Conservation (phyloP, 2,797 vertebrate species). For the Leptatherina wallacei region DNA sequence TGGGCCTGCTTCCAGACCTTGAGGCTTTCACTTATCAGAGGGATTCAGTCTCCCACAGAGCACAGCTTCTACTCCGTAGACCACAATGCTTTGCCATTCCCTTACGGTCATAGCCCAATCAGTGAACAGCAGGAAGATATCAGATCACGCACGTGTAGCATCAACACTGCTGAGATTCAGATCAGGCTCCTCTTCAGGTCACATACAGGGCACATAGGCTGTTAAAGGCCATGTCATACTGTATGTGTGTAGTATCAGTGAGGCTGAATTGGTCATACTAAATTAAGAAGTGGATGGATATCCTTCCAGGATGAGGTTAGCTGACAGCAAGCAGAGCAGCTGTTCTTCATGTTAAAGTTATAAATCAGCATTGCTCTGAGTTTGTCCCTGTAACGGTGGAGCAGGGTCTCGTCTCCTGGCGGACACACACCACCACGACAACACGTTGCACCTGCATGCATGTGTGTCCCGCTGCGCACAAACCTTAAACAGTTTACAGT, state of each 20-base stretch:
- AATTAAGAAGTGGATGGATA: constrained; percentile 78
- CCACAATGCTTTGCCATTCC: constrained; percentile 62
- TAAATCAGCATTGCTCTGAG: constrained; percentile 75
- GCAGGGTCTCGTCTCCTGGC: constrained; percentile 32
- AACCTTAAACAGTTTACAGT: background rate
- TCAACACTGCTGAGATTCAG: constrained; percentile 63
- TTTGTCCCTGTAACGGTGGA: constrained; percentile 39
- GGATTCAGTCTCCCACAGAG: constrained; percentile 79
- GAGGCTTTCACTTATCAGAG: constrained; percentile 79
- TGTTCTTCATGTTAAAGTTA: constrained; percentile 74
- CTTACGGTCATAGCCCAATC: constrained; percentile 66
- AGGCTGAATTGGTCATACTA: constrained; percentile 73
- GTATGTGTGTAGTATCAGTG: constrained; percentile 43
- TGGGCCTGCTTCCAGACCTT: constrained; percentile 81
- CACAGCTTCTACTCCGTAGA: constrained; percentile 52
- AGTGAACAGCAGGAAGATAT: constrained; percentile 66
- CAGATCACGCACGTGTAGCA: constrained; percentile 71
- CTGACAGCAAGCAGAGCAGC: constrained; percentile 77
- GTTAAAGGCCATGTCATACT: constrained; percentile 48
- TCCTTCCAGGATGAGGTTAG: constrained; percentile 68
- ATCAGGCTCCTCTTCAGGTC: constrained; percentile 64
- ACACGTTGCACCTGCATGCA: constrained; percentile 43
- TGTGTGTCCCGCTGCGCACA: constrained; percentile 1
- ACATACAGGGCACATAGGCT: constrained; percentile 44
- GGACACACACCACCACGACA: constrained; percentile 26